Percentiles rank a stretch among this genome's conserved stretches.
Conservation (phyloP, 2,797 vertebrate genomes). For the Microcaecilia unicolor region DNA sequence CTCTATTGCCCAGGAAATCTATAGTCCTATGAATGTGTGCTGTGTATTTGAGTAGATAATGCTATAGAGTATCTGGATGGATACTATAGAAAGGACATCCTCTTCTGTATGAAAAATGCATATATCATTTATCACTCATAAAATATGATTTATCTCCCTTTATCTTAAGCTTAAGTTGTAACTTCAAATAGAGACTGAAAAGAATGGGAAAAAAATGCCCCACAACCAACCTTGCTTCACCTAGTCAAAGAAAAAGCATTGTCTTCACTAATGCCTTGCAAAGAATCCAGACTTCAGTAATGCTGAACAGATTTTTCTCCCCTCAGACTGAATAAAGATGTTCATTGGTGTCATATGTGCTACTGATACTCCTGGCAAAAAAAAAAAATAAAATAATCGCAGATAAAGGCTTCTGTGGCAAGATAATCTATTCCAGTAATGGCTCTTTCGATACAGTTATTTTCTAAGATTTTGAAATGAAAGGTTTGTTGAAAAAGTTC, state of each 20-base stretch:
- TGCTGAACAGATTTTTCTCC: too few species aligned
- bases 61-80: too few species aligned
- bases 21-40: too few species aligned
- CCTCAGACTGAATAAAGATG: constrained; percentile 8
- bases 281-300: too few species aligned
- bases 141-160: too few species aligned
- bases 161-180: too few species aligned
- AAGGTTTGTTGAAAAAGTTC: constrained; percentile 13
- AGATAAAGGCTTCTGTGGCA: constrained; percentile 25
- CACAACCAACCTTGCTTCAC: constrained; percentile 2
- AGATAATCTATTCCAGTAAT: constrained; percentile 26
- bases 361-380: constrained; percentile 18
- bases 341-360: constrained; percentile 18
- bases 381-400: constrained; percentile 15
- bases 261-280: constrained; percentile 6
- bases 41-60: too few species aligned
- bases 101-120: too few species aligned
- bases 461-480: constrained; percentile 24
- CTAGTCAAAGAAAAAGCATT: constrained; percentile 24
- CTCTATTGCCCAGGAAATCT: too few species aligned
- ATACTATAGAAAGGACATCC: too few species aligned
- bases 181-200: constrained; percentile 1
- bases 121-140: too few species aligned
- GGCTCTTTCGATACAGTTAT: constrained; percentile 4
- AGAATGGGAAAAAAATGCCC: background rate